phyloP scores from a whole-genome alignment of 2,888 invertebrate species.

The Diloba caeruleocephala region DNA sequence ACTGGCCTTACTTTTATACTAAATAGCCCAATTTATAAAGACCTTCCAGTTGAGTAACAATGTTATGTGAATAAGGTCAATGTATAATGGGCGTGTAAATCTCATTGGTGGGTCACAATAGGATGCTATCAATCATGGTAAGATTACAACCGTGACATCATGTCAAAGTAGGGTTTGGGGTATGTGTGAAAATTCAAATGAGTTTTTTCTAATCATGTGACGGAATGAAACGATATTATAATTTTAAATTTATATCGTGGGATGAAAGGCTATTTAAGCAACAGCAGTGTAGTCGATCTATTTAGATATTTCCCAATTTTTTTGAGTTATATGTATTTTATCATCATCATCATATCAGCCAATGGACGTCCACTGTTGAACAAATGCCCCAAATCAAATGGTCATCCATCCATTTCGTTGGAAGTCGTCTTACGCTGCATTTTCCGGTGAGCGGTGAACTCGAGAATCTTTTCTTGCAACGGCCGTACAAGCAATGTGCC shows the following conservation, averaged over 20 bases:
- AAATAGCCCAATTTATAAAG: constrained; percentile 34
- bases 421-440: no score
- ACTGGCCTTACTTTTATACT: constrained; percentile 9
- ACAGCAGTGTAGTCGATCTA: not conserved
- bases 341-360: no score
- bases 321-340: no score
- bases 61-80: constrained; percentile 21
- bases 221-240: constrained; percentile 7
- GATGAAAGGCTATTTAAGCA: not conserved
- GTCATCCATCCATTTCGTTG: no score
- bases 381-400: no score
- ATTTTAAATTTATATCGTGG: not conserved
- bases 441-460: no score
- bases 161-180: constrained; percentile 63
- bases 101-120: constrained; percentile 56
- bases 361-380: no score
- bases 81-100: constrained; percentile 24
- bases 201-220: constrained; percentile 48
- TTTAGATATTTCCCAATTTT: no score
- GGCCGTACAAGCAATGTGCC: no score
- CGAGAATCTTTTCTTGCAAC: no score
- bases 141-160: constrained; percentile 68
- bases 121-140: constrained; percentile 67
- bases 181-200: constrained; percentile 59
- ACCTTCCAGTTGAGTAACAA: not conserved